Base-by-base conservation (phyloP, 2,888 invertebrate species). In the Pilophorus perplexus region DNA sequence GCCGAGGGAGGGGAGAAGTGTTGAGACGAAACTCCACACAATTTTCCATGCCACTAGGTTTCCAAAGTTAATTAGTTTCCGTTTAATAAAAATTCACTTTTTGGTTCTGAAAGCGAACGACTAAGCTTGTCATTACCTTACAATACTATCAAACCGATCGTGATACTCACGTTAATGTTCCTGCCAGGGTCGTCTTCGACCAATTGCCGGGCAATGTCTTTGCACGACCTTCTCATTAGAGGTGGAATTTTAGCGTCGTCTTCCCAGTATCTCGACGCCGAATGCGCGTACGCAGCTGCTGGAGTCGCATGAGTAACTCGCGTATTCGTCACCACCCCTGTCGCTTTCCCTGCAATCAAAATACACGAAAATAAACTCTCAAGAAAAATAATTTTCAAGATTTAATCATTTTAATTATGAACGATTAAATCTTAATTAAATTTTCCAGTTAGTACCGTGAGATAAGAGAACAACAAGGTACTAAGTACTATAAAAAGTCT, bases 251-350 rank as follows among this genome's bases (percentile, higher is more conserved):
- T 84, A 69, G 85, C 85, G 75, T 88, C 88, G 72, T 88, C 88
- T 74, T 89, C 89, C 89, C 89, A 89, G 75, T 88, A 87, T 48
- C 89, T 79, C 16, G 86, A 85, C 5, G 88, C 85, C 1, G 87
- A 83, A 74, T 89, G 88, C 0, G 88, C 87, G 74, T 87, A 89
- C 37, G 88, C 77, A 0, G 88, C 89, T 0, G 89, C 88, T 0
- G 89, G 89, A 0, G 89, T 88, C 0, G 89, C 89, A 74, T 89
- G 89, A 0, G 89, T 89, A 72, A 90, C 84, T 46, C 89, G 79
- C 0, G 89, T 87, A 68, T 88, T 89, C 2, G 90, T 90, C 27
- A 90, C 89, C 42, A 90, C 84, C 0, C 89, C 90, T n/a, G 86
- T 88, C 12, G 87, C 84, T 79, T 88, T 89, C 60, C 88, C 88